phyloP scores from a whole-genome alignment of 2,797 vertebrate species.

The Anas capensis region DNA sequence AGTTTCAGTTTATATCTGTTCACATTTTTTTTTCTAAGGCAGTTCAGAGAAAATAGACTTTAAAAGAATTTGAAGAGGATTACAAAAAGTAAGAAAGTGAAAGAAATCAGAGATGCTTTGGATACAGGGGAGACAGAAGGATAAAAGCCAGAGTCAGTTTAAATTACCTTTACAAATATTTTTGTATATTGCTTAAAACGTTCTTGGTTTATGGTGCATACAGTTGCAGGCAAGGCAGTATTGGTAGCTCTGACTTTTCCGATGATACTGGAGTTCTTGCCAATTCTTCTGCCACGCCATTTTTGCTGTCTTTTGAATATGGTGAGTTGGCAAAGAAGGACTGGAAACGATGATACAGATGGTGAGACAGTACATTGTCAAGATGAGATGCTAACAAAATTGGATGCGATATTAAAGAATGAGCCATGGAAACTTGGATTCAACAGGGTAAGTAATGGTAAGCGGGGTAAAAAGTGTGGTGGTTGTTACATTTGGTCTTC shows the following conservation, averaged over 20 bases:
- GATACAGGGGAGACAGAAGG: not conserved
- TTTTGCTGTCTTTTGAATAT: constrained; percentile 73
- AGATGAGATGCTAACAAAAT: not conserved
- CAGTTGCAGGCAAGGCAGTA: constrained; percentile 77
- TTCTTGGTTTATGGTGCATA: not conserved
- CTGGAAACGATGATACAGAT: not conserved
- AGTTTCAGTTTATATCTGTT: not conserved
- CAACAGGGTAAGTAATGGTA: constrained; percentile 74
- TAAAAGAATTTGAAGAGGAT: not conserved
- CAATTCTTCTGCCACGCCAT: constrained; percentile 81
- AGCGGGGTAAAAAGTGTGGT: constrained; percentile 35
- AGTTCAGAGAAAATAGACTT: not conserved
- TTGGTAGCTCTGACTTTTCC: constrained; percentile 77
- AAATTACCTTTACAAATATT: not conserved
- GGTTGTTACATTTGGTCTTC: not conserved
- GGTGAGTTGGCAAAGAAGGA: not conserved
- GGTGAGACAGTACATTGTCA: not conserved
- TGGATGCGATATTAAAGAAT: constrained; percentile 80
- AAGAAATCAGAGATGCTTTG: not conserved
- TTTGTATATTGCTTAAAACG: not conserved
- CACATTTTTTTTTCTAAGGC: not conserved
- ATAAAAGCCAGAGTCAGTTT: not conserved
- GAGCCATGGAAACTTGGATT: constrained; percentile 87
- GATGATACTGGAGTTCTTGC: constrained; percentile 81
- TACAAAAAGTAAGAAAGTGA: not conserved